Base-by-base conservation (phyloP, 2,888 invertebrate species). In the Cryptophagus acutangulus region DNA sequence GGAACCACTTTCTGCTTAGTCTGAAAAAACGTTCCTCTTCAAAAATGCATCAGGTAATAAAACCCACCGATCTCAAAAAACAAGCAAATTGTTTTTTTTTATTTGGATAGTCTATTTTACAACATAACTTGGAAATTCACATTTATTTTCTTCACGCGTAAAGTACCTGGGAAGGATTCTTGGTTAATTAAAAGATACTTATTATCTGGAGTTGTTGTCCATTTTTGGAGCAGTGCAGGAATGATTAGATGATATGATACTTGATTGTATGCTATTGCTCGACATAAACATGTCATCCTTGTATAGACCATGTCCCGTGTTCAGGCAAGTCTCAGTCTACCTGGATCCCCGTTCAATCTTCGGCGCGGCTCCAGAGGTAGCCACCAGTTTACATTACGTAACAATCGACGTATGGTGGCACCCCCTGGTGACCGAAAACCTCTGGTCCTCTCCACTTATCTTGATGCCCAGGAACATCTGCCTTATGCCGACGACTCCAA, bases 401-500 rank as follows among this genome's bases (percentile, higher is more conserved):
- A 88, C 67, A 89, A 87, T 48, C 78, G 89, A 50, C 76, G 84
- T 45, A 84, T 89, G 65, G 80, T 81, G 55, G 79, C 78, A 48
- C 84, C 86, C 45, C 85, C 87, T 38, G 86, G 85, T 40, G 94
- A 95, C 72, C 82, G 91, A 53, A 93, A 93, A 69, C 94, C 94
- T 33, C 77, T 94, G 63, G 93, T 95, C 52, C 78, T 93, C 55
- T 92, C 91, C 61, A 93, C 93, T 54, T 93, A 93, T 75, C 79
- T 93, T 71, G 94, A 90, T 70, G 90, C 89, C 55, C 88, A 89
- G 71, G 91, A 92, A 74, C 92, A 93, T 71, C 79, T 96, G 65
- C 95, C 95, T 43, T 96, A 92, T 69, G 95, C 94, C 41, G 96
- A 96, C 70, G 96, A 95, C 73, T 94, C 94, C 49, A 91, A 91